Evolutionary conservation across 1,140 invertebrate species (phyloP).

Genomic region (Branchinecta lindahli): DNA sequence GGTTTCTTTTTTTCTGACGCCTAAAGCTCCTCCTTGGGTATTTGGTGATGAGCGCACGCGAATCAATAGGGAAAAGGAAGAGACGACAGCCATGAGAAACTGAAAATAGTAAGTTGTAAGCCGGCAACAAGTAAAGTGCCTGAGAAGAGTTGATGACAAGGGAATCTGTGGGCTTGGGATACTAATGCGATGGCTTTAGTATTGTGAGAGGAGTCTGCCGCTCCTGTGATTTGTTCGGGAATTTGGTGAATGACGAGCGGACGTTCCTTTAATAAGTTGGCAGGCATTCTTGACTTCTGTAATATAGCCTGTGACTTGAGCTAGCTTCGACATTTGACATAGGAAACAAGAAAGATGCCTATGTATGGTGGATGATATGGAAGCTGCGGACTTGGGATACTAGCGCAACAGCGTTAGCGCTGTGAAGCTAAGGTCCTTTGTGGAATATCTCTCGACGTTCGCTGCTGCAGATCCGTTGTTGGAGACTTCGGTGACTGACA

Average conservation of each 20-base stretch:
- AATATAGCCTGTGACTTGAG: too few species aligned
- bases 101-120: conserved; percentile 2
- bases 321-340: too few species aligned
- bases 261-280: neutral
- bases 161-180: neutral
- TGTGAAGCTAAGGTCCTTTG: too few species aligned
- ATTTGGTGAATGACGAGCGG: neutral
- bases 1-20: too few species aligned
- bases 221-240: neutral
- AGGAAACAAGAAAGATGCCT: too few species aligned
- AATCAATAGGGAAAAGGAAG: neutral
- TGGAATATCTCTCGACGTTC: too few species aligned
- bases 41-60: neutral
- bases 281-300: neutral
- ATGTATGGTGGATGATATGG: too few species aligned
- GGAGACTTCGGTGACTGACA: too few species aligned
- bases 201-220: neutral
- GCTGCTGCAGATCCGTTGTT: too few species aligned
- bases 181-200: too few species aligned
- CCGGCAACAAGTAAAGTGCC: neutral
- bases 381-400: too few species aligned
- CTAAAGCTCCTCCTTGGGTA: neutral
- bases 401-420: too few species aligned
- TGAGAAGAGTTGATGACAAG: neutral
- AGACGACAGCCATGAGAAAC: neutral